phyloP scores from a whole-genome alignment of 2,888 invertebrate genomes.

The Digitonthophagus gazella region DNA sequence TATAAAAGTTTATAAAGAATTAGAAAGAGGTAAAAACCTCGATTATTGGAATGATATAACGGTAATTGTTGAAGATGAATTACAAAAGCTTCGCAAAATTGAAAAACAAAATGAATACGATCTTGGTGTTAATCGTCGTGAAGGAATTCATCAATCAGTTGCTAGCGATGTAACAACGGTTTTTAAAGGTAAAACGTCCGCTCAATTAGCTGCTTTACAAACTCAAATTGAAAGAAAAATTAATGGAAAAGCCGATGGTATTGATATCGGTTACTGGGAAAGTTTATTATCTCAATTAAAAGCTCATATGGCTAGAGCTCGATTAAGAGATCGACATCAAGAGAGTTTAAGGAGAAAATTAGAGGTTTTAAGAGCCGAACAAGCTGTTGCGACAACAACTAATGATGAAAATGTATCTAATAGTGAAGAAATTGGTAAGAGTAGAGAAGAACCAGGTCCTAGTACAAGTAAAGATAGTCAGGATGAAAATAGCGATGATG shows the following conservation, averaged over 20 bases:
- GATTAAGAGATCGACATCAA: conserved; percentile 90
- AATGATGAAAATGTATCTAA: conserved; percentile 22
- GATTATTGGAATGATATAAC: conserved; percentile 97
- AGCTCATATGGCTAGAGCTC: conserved; percentile 91
- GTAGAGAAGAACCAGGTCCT: conserved; percentile 41
- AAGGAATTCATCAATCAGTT: conserved; percentile 84
- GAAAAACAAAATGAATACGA: conserved; percentile 63
- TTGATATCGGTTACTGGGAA: conserved; percentile 98
- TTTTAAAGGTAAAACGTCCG: conserved; percentile 90
- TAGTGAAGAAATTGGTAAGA: conserved; percentile 30
- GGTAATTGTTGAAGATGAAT: conserved; percentile 90
- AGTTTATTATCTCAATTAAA: conserved; percentile 91
- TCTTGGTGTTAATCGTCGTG: conserved; percentile 54
- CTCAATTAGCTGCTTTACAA: conserved; percentile 81
- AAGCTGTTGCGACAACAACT: conserved; percentile 57
- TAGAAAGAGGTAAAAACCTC: conserved; percentile 84
- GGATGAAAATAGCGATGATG: conserved; percentile 47
- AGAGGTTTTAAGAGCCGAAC: conserved; percentile 84
- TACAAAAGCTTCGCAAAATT: conserved; percentile 78
- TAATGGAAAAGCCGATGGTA: conserved; percentile 77
- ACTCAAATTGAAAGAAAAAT: conserved; percentile 85
- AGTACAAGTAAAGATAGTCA: conserved; percentile 35
- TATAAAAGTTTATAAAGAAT: conserved; percentile 90
- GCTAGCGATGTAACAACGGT: conserved; percentile 84
- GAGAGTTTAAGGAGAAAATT: conserved; percentile 84